Evolutionary conservation across 2,113 vertebrate species (phyloP).

Genomic region (Cairina moschata): DNA sequence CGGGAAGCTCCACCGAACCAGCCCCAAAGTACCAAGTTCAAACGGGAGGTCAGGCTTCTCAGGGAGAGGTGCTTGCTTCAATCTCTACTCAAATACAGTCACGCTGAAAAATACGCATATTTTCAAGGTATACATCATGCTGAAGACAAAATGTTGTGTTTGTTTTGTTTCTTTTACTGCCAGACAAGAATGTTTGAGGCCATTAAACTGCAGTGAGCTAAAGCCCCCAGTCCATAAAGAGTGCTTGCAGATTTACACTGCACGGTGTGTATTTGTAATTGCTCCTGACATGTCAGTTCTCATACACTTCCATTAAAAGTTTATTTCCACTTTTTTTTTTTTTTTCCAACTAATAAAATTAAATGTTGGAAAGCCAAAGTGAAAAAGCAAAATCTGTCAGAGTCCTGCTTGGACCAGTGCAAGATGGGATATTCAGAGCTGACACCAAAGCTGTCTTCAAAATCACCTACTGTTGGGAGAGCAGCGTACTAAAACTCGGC

Average conservation of each 20-base stretch:
- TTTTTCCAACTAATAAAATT: conserved; percentile 35
- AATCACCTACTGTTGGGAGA: conserved; percentile 43
- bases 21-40: not conserved
- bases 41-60: not conserved
- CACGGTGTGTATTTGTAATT: not conserved
- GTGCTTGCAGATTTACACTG: not conserved
- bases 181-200: not conserved
- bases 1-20: not conserved
- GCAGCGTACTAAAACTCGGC: not conserved
- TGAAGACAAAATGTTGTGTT: not conserved
- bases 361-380: conserved; percentile 12
- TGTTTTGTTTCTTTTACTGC: not conserved
- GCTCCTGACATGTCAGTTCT: not conserved
- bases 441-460: conserved; percentile 43
- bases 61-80: not conserved
- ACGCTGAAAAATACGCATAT: accelerated
- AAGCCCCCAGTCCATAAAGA: not conserved
- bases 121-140: not conserved
- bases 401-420: not conserved
- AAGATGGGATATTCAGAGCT: conserved; percentile 29
- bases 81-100: not conserved
- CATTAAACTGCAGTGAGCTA: not conserved
- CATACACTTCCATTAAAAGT: conserved; percentile 2
- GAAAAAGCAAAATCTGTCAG: not conserved
- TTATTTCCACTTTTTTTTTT: not conserved